Evolutionary conservation across 2,797 vertebrate genomes (phyloP).

Genomic region (Gymnopithys bicolor): DNA sequence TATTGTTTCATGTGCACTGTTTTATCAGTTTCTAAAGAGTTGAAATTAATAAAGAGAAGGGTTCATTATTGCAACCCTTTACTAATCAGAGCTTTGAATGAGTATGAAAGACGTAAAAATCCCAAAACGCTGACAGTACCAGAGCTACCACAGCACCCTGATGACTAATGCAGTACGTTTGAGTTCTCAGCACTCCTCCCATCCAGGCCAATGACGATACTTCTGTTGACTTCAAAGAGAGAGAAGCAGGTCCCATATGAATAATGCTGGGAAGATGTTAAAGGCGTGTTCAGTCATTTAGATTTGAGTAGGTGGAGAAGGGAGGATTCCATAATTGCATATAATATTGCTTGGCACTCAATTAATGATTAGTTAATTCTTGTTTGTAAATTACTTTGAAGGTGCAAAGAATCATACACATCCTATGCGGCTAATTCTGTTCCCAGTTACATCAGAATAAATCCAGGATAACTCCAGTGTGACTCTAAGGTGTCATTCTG

Average conservation of each 20-base stretch:
- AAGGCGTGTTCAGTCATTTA: slow-evolving; percentile 69
- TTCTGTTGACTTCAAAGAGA: slow-evolving; percentile 68
- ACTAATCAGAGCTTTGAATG: slow-evolving; percentile 36
- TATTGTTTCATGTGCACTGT: background rate
- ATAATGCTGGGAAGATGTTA: slow-evolving; percentile 68
- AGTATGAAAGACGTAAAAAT: slow-evolving; percentile 33
- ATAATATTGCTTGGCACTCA: slow-evolving; percentile 57
- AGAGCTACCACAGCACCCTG: slow-evolving; percentile 1
- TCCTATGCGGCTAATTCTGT: slow-evolving; percentile 2
- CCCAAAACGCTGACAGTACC: slow-evolving; percentile 63
- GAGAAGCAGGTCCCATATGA: slow-evolving; percentile 49
- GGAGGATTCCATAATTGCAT: slow-evolving; percentile 61
- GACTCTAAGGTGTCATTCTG: background rate
- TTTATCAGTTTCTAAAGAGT: background rate
- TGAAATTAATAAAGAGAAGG: slow-evolving; percentile 4
- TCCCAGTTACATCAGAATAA: slow-evolving; percentile 16
- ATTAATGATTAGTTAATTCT: slow-evolving; percentile 69
- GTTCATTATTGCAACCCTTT: background rate
- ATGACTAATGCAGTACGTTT: slow-evolving; percentile 61
- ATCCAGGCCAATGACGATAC: slow-evolving; percentile 41
- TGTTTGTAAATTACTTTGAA: slow-evolving; percentile 69
- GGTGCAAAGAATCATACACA: background rate
- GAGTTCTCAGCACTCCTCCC: slow-evolving; percentile 66
- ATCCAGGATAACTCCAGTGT: background rate
- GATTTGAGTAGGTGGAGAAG: slow-evolving; percentile 68